Base-by-base conservation (phyloP, 2,888 invertebrate species). In the Biston betularia region DNA sequence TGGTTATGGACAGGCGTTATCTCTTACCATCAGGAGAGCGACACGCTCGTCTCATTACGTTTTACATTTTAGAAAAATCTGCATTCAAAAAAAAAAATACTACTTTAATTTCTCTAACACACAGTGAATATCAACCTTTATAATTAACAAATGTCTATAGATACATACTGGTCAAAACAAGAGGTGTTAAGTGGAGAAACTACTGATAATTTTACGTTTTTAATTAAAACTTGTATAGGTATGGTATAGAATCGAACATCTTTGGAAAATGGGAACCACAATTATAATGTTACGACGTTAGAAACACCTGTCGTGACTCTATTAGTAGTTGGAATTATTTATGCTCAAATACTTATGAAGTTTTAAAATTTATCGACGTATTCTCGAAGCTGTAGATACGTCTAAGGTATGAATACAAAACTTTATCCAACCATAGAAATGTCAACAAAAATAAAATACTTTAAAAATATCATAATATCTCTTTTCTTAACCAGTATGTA, bases 161-260 rank as follows among this genome's bases (percentile, higher is more conserved):
- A 9, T 14, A 12, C n/a, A 75, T 70, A 76, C 72, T 73, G 68
- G 61, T 68, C 63, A 62, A 73, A 80, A 79, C 75, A 72, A 70
- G 72, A 86, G 76, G 85, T 85, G 86, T 82, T 81, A 84, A 86
- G 74, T 78, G 77, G 78, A 79, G 82, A 85, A 85, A 84, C 68
- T 71, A 75, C 72, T 74, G 72, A 76, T 78, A 77, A 38, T 75
- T 79, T 73, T 69, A 71, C 78, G 76, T 74, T 67, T 69, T 80
- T 75, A 75, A 75, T 75, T 71, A 70, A 6, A 35, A n/a, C n/a
- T 68, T 63, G 35, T 69, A 71, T 72, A 62, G 69, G 55, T 67
- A 45, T 57, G 68, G 68, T 68, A 67, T 63, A 24, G 65, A 64
- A 69, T 68, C 61, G 53, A 46, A 68, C 58, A 60, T 76, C 67